These are phyloP conservation scores for Apodemus agrarius DNA, from an alignment of 2,797 vertebrate species.

Conservation along the genomic window DNA sequence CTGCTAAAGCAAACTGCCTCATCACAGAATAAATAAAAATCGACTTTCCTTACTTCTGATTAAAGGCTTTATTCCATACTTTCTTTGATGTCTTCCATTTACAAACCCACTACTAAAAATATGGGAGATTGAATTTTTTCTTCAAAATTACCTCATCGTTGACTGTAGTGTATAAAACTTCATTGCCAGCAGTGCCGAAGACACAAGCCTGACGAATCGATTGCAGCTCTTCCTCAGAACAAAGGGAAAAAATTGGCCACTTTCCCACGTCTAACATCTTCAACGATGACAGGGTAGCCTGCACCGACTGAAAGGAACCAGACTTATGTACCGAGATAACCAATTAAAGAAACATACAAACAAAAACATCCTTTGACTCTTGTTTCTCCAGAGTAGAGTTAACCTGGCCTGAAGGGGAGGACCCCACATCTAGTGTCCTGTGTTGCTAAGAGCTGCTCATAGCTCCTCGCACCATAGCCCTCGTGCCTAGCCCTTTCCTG, in stretches of 20 bases:
- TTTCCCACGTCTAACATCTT: conserved; percentile 99
- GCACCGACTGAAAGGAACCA: conserved; percentile 76
- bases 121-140: not conserved
- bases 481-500: not conserved
- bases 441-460: not conserved
- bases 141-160: conserved; percentile 94
- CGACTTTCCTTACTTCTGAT: not conserved
- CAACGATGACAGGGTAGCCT: conserved; percentile 84
- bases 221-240: conserved; percentile 94
- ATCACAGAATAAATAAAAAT: conserved; percentile 43
- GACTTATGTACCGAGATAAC: not conserved
- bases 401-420: not conserved
- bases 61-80: not conserved
- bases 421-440: not conserved
- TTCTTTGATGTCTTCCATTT: not conserved
- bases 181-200: conserved; percentile 96
- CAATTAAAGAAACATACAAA: not conserved
- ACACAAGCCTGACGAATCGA: conserved; percentile 97
- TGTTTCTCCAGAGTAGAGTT: not conserved
- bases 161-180: conserved; percentile 96
- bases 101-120: conserved; percentile 54
- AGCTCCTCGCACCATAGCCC: no score
- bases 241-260: conserved; percentile 99
- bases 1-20: conserved; percentile 23
- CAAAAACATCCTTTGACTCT: not conserved